Base-by-base conservation (phyloP, 2,888 invertebrate species). In the Rapana venosa region DNA sequence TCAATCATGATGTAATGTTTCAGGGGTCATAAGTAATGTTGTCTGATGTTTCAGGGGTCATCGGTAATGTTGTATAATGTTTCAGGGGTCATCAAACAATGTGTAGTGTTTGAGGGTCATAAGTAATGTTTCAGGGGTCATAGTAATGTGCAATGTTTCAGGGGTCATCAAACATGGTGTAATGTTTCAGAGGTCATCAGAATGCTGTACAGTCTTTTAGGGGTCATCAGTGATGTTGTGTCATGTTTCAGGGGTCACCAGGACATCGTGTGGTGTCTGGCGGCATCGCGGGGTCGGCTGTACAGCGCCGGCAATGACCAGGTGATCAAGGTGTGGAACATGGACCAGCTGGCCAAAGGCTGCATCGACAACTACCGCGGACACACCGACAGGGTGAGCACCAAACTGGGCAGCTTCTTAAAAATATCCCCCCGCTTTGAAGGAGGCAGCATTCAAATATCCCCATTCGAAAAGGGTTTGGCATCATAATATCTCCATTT, bases 301-400 rank as follows among this genome's bases (percentile, higher is more conserved):
- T 95, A 91, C 92, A 95, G 95, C 84, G 92, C 93, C 70, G 95
- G 95, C 17, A 91, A 92, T 13, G 95, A 95, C 88, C 90, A 93
- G n/a, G 90, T 92, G 32, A 93, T 95, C 90, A 95, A 95, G 90
- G 93, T 95, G 32, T 95, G 95, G 95, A 94, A 95, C 88, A 88
- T 95, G 70, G 95, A 95, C 26, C 93, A 92, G 66, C 92, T 95
- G 81, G 92, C 93, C 36, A 93, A 93, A 86, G 95, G 95, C 11
- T 95, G 95, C 92, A 91, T 94, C 84, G 91, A 92, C 91, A 95
- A 94, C 36, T 91, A 95, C 47, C 92, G 91, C 32, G 95, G 94
- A n/a, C 95, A 95, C 88, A 92, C 92, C 5, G 93, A 93, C 70
- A 91, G 92, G 90, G 95, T 61, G 61, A 61, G 61, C 61, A 61